Conservation (phyloP, 1,140 invertebrate species). For the Drosophila parvula region DNA sequence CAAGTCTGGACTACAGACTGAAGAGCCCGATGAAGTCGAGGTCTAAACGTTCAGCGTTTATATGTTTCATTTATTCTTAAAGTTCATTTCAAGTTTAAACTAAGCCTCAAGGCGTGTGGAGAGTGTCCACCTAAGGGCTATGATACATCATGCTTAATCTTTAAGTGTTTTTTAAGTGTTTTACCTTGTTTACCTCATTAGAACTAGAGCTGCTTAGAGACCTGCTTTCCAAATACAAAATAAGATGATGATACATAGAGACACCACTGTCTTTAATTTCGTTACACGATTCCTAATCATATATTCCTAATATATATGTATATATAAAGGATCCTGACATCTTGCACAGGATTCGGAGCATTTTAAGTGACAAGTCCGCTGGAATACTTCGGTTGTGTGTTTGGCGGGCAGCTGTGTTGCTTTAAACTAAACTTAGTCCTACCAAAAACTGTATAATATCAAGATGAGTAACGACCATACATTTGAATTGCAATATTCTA, state of each 20-base stretch:
- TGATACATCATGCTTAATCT: background rate
- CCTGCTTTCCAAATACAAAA: background rate
- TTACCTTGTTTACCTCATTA: background rate
- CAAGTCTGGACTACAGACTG: background rate
- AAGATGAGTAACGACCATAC: too few species aligned
- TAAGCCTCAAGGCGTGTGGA: background rate
- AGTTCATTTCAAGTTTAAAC: background rate
- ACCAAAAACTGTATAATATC: too few species aligned
- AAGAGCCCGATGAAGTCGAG: background rate
- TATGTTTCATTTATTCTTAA: background rate
- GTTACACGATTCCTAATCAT: background rate
- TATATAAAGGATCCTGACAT: background rate
- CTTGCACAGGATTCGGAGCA: slow-evolving; percentile 2
- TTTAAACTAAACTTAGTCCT: slow-evolving; percentile 35
- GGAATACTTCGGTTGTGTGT: slow-evolving; percentile 50
- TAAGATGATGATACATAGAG: background rate
- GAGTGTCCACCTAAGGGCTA: background rate
- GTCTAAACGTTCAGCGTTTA: background rate
- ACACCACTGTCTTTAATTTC: background rate
- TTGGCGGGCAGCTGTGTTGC: slow-evolving; percentile 21
- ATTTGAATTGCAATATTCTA: too few species aligned
- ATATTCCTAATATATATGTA: too few species aligned
- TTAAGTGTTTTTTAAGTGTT: too few species aligned
- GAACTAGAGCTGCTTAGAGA: background rate
- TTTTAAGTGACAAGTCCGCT: slow-evolving; percentile 14